Conservation (phyloP, 2,797 vertebrate species). For the Anabacerthia variegaticeps region DNA sequence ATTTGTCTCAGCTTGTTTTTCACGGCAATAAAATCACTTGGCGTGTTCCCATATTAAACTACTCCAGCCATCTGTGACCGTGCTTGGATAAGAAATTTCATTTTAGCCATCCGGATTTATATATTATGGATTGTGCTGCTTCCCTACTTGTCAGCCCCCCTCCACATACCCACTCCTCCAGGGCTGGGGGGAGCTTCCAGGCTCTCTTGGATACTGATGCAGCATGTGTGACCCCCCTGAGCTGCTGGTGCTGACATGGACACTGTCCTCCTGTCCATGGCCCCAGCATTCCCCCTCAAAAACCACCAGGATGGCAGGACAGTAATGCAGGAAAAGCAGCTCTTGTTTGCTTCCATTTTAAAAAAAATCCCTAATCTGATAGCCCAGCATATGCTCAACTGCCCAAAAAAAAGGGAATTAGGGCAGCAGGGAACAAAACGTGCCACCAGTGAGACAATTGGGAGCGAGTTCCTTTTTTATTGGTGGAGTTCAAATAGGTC, state of each 20-base stretch:
- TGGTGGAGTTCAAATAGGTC: slow-evolving; percentile 37
- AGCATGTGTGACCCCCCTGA: background rate
- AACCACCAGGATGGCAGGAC: accelerated
- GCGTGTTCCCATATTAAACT: slow-evolving; percentile 27
- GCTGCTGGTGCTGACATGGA: background rate
- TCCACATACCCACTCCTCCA: accelerated
- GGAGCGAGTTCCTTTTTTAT: background rate
- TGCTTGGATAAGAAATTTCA: slow-evolving; percentile 2
- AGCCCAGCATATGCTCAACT: slow-evolving; percentile 5
- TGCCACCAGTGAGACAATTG: background rate
- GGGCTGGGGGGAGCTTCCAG: background rate
- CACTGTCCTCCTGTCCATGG: accelerated
- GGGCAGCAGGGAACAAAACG: slow-evolving; percentile 18
- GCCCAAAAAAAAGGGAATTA: slow-evolving; percentile 35
- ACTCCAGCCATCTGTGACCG: slow-evolving; percentile 58
- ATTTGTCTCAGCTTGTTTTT: slow-evolving; percentile 34
- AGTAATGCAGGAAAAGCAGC: background rate
- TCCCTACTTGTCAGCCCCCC: background rate
- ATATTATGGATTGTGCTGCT: background rate
- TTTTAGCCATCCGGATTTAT: background rate
- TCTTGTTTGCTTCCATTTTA: background rate
- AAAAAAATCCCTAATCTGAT: slow-evolving; percentile 23
- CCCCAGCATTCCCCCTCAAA: accelerated
- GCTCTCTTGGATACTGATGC: background rate
- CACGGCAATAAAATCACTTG: slow-evolving; percentile 22